phyloP scores from a whole-genome alignment of 2,888 invertebrate species.

The Sarcophaga carnaria region DNA sequence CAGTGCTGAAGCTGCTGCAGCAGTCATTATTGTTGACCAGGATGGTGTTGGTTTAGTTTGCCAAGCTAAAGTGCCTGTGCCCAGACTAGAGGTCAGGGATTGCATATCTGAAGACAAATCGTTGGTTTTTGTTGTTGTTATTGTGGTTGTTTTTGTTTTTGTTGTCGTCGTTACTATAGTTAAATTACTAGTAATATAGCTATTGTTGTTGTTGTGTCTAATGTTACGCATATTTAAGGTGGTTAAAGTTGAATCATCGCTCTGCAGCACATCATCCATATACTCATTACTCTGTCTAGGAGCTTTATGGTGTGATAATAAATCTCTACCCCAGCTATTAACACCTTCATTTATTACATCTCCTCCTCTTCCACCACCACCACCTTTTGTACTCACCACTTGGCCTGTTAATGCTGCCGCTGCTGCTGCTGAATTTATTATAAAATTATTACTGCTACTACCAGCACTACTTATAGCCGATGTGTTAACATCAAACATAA shows the following conservation, averaged over 20 bases:
- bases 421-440: constrained; percentile 46
- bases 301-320: constrained; percentile 56
- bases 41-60: constrained; percentile 61
- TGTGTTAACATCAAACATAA: constrained; percentile 70
- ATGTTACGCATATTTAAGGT: constrained; percentile 43
- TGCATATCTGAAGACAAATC: constrained; percentile 54
- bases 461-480: constrained; percentile 58
- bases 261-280: constrained; percentile 9
- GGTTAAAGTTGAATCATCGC: constrained; percentile 42
- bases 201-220: constrained; percentile 45
- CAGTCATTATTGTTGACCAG: constrained; percentile 42
- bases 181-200: constrained; percentile 67
- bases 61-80: constrained; percentile 49
- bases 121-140: constrained; percentile 55
- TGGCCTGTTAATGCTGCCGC: not conserved
- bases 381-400: not conserved
- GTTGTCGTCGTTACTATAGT: constrained; percentile 1
- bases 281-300: constrained; percentile 47
- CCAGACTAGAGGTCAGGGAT: constrained; percentile 62
- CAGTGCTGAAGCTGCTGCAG: constrained; percentile 63
- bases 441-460: constrained; percentile 48
- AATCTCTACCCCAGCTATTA: constrained; percentile 62
- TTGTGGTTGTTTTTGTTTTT: not conserved
- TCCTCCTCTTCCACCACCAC: not conserved
- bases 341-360: not conserved